Evolutionary conservation across 2,888 invertebrate species (phyloP).

Genomic region (Lasioglossum lativentre): DNA sequence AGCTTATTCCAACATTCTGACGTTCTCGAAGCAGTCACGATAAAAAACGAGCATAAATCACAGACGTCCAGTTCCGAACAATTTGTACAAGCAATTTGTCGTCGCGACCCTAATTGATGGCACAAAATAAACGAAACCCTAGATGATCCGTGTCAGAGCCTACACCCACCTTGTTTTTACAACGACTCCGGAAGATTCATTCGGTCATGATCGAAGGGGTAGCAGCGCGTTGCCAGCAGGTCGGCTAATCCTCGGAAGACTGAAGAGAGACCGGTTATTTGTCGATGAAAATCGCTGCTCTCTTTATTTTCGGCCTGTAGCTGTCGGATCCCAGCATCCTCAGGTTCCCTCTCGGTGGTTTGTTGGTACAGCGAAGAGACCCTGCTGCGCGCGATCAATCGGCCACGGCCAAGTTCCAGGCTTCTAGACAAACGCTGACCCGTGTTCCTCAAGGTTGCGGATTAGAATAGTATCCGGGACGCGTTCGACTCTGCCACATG

Average conservation of each 20-base stretch:
- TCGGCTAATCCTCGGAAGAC: conserved; percentile 31
- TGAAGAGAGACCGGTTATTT: conserved; percentile 49
- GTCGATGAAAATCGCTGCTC: conserved; percentile 48
- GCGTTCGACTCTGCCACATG: conserved; percentile 27
- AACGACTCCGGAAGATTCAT: not conserved
- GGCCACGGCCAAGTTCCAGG: conserved; percentile 68
- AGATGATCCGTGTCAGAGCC: not conserved
- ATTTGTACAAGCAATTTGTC: not conserved
- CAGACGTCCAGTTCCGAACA: not conserved
- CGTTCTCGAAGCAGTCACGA: not conserved
- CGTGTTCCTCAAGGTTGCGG: conserved; percentile 59
- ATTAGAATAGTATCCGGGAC: conserved; percentile 64
- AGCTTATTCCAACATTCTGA: not conserved
- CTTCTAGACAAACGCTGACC: conserved; percentile 30
- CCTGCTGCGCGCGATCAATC: conserved; percentile 59
- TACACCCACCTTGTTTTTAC: not conserved
- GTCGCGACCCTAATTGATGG: not conserved
- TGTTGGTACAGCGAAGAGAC: conserved; percentile 54
- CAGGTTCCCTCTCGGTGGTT: conserved; percentile 34
- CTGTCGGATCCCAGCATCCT: conserved; percentile 21
- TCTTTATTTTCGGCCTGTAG: conserved; percentile 55
- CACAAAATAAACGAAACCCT: not conserved
- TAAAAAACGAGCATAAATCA: not conserved
- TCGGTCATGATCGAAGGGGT: conserved; percentile 9
- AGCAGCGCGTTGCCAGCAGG: conserved; percentile 20